Base-by-base conservation (phyloP, 2,888 invertebrate genomes). In the Hesperia comma region DNA sequence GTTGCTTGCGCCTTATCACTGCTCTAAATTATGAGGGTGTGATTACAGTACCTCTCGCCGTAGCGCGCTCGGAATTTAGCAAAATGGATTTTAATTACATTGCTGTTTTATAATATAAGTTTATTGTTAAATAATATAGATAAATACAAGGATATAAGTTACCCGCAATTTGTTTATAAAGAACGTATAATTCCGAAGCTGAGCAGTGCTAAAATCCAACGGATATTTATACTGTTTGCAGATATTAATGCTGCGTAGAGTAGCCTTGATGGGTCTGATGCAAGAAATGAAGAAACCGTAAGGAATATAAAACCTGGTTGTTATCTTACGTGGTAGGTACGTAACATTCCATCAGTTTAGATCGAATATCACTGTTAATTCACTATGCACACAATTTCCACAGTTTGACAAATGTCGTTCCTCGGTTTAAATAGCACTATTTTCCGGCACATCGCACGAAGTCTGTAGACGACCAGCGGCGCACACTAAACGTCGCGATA, bases 401-500 rank as follows among this genome's bases (percentile, higher is more conserved):
- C 90, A 88, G 82, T 82, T 79, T 77, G 81, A 77, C 79, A 72
- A 73, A 75, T 81, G 77, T 79, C 73, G 77, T 77, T 79, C 74
- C 81, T 80, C 80, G 80, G 77, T 82, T 72, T 79, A 81, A 85
- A 84, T 81, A 84, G 79, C 91, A 91, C 91, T 90, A 73, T 85
- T 82, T 85, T 88, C 76, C 82, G 85, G 85, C 91, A 91, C 90
- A 86, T 81, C 81, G 86, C 88, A 82, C 87, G 83, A 84, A 85
- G 86, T 86, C 85, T 83, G 89, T 82, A 79, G 77, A 80, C 80
- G 77, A 83, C 77, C 78, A 79, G 84, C 83, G 80, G 84, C 80
- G 86, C 81, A 85, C 91, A 88, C 90, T 83, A 82, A 89, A 88
- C 87, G 86, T 86, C 86, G 84, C 88, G 90, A 91, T 92, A 87